phyloP scores from a whole-genome alignment of 2,888 invertebrate species.

The Linyphia triangularis region DNA sequence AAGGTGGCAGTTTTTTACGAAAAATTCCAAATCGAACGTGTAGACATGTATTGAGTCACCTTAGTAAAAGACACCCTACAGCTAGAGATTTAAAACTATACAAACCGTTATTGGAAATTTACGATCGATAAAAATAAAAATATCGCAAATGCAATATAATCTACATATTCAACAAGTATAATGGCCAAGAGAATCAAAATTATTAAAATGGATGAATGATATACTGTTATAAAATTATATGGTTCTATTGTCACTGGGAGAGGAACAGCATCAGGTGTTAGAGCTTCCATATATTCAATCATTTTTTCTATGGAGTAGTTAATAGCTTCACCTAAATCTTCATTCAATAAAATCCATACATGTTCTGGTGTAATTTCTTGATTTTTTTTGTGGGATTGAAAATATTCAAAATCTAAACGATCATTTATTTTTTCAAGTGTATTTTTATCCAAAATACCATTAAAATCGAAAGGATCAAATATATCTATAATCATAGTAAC shows the following conservation, averaged over 20 bases:
- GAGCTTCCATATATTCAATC: constrained; percentile 2
- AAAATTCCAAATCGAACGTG: constrained; percentile 23
- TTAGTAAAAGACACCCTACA: constrained; percentile 13
- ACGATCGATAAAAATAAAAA: not conserved
- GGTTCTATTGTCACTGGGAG: not conserved
- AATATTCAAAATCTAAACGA: constrained; percentile 24
- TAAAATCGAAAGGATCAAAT: constrained; percentile 45
- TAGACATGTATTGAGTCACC: constrained; percentile 33
- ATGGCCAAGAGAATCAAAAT: not conserved
- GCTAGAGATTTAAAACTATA: not conserved
- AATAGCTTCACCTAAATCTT: not conserved
- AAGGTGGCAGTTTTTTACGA: not conserved
- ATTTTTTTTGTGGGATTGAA: not conserved
- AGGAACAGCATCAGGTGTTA: not conserved
- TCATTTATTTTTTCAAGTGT: not conserved
- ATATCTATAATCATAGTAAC: not conserved
- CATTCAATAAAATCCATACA: constrained; percentile 7
- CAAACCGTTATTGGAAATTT: not conserved
- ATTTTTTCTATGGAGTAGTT: not conserved
- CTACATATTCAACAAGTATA: constrained; percentile 5
- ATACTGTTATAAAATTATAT: not conserved
- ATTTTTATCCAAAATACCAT: not conserved
- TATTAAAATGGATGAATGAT: not conserved
- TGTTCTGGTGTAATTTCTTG: not conserved
- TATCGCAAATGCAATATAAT: constrained; percentile 10